phyloP scores from a whole-genome alignment of 2,113 vertebrate genomes.

The Tenrec ecaudatus region DNA sequence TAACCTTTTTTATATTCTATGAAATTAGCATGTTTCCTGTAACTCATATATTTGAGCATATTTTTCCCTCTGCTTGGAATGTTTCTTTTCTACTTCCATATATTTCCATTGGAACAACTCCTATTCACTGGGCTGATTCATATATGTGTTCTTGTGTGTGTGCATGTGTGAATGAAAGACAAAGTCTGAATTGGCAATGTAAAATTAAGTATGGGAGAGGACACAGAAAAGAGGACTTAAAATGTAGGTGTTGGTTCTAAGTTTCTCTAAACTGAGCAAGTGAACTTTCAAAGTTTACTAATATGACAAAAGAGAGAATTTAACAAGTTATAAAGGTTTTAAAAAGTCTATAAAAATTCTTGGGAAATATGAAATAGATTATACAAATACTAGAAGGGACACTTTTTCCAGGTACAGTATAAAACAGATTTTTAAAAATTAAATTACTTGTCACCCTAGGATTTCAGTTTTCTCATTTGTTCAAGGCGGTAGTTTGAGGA shows the following conservation, averaged over 20 bases:
- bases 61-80: too few relatives aligned
- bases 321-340: background rate
- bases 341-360: slow-evolving; percentile 27
- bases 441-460: background rate
- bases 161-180: background rate
- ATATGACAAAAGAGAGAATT: background rate
- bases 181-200: background rate
- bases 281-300: background rate
- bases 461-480: slow-evolving; percentile 35
- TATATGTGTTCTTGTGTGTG: background rate
- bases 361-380: slow-evolving; percentile 51
- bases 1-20: too few relatives aligned
- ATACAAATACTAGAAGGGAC: background rate
- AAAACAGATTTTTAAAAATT: background rate
- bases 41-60: too few relatives aligned
- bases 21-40: too few relatives aligned
- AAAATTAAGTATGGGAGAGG: background rate
- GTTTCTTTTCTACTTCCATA: too few relatives aligned
- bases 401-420: background rate
- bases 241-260: background rate
- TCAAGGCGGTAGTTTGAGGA: background rate
- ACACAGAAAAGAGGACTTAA: background rate
- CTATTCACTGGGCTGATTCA: background rate
- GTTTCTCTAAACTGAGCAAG: background rate
- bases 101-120: background rate